Percentiles rank a stretch among this genome's conserved stretches.
Conservation (phyloP, 2,888 invertebrate species). For the Leucophenga montana region DNA sequence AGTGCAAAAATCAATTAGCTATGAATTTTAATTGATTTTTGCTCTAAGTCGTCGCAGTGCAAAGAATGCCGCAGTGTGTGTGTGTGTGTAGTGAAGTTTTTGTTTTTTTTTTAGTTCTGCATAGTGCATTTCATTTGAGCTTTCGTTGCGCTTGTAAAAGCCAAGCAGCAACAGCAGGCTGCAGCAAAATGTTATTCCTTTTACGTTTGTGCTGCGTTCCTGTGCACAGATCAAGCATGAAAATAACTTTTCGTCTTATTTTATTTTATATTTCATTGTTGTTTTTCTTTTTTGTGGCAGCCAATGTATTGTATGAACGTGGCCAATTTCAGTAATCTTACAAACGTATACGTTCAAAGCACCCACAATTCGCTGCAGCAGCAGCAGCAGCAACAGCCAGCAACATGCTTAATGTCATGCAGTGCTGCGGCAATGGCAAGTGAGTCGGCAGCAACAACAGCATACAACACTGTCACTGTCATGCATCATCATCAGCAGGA, state of each 20-base stretch:
- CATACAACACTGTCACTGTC: constrained; percentile 64
- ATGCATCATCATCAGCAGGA: constrained; percentile 62
- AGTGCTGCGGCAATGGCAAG: constrained; percentile 53
- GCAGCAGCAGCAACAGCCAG: constrained; percentile 59
- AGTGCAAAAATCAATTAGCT: constrained; percentile 68
- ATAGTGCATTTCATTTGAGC: constrained; percentile 51
- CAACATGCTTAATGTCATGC: constrained; percentile 69
- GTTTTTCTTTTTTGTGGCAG: too few relatives aligned
- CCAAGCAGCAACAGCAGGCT: constrained; percentile 7
- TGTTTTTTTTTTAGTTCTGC: not conserved
- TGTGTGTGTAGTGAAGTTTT: too few relatives aligned
- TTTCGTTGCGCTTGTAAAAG: constrained; percentile 67
- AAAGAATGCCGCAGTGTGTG: not conserved
- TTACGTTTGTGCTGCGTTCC: constrained; percentile 23
- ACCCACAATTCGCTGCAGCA: constrained; percentile 68
- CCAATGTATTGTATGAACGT: constrained; percentile 37
- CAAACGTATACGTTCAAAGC: constrained; percentile 45
- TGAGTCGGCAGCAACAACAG: constrained; percentile 28
- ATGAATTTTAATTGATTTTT: constrained; percentile 71
- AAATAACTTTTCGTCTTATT: constrained; percentile 56
- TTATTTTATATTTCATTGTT: too few relatives aligned
- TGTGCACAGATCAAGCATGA: constrained; percentile 61
- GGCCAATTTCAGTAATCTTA: constrained; percentile 62
- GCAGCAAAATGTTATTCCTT: constrained; percentile 23
- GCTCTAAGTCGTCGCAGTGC: too few relatives aligned